Evolutionary conservation across 37 sponge, comb jelly and placozoan genomes (phyloP).

Genomic region (Geodia barretti): DNA sequence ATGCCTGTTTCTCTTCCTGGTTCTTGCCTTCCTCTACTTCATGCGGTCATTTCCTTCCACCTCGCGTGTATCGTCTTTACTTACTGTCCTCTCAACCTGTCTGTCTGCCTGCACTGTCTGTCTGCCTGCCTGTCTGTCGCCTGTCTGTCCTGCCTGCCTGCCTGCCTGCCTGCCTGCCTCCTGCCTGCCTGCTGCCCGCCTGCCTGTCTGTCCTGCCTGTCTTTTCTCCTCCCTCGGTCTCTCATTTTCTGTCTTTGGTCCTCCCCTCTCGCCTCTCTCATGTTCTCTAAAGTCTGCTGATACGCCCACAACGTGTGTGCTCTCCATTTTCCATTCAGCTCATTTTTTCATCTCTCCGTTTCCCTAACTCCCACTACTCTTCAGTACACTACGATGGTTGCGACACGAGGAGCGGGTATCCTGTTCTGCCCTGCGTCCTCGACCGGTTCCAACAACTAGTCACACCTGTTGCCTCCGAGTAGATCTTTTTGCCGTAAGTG

Average conservation of each 20-base stretch:
- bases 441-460: conserved; percentile 63
- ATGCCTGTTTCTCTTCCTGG: conserved; percentile 88
- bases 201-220: conserved; percentile 51
- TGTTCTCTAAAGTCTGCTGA: background rate
- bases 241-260: conserved; percentile 75
- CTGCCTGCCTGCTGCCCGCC: background rate
- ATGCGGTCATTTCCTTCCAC: conserved; percentile 68
- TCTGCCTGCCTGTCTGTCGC: background rate
- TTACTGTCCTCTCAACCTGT: background rate
- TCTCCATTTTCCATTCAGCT: background rate
- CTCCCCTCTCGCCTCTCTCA: conserved; percentile 56
- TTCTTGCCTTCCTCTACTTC: conserved; percentile 83
- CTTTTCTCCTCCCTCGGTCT: conserved; percentile 51
- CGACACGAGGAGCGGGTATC: conserved; percentile 64
- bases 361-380: background rate
- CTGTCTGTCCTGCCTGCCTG: background rate
- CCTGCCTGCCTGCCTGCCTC: background rate
- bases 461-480: too few relatives aligned
- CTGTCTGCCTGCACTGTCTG: background rate
- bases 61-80: conserved; percentile 61
- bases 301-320: background rate
- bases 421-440: conserved; percentile 70
- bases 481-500: too few relatives aligned
- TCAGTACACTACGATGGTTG: conserved; percentile 66
- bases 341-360: background rate